Conservation (phyloP, 2,797 vertebrate genomes). For the Simalia tracyae region DNA sequence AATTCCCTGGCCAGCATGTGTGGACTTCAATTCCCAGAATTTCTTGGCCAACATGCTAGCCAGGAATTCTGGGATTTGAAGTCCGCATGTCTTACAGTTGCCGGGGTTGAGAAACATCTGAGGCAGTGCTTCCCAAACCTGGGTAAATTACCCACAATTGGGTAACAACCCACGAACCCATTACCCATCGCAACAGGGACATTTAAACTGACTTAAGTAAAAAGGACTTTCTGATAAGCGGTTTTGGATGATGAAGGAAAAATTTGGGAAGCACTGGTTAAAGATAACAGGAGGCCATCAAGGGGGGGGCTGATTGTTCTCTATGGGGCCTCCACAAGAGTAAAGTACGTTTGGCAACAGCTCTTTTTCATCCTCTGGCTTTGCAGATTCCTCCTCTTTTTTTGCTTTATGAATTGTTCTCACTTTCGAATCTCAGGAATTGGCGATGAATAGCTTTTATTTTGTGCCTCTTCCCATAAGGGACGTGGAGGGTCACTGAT, state of each 20-base stretch:
- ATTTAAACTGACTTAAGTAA: too few relatives aligned
- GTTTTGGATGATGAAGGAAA: too few relatives aligned
- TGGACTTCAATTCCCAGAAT: background rate
- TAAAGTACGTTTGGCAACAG: background rate
- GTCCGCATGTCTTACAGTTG: background rate
- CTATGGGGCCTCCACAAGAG: background rate
- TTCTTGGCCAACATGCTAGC: background rate
- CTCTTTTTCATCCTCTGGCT: background rate
- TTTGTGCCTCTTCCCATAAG: background rate
- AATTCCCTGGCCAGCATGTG: background rate
- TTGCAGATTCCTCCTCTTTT: background rate
- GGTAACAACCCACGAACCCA: too few relatives aligned
- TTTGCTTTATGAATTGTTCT: background rate
- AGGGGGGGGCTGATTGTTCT: background rate
- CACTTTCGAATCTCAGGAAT: background rate
- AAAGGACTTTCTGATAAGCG: too few relatives aligned
- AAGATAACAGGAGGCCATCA: background rate
- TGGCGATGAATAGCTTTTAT: background rate
- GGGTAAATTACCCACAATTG: too few relatives aligned
- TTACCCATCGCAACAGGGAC: too few relatives aligned
- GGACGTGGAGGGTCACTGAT: background rate
- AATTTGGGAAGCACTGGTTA: too few relatives aligned
- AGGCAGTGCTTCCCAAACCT: too few relatives aligned
- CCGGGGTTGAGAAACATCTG: too few relatives aligned
- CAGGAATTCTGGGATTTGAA: background rate